Evolutionary conservation across 2,888 invertebrate genomes (phyloP), one percentile per base, ranked within the genome.

Genomic region (Dione juno): DNA sequence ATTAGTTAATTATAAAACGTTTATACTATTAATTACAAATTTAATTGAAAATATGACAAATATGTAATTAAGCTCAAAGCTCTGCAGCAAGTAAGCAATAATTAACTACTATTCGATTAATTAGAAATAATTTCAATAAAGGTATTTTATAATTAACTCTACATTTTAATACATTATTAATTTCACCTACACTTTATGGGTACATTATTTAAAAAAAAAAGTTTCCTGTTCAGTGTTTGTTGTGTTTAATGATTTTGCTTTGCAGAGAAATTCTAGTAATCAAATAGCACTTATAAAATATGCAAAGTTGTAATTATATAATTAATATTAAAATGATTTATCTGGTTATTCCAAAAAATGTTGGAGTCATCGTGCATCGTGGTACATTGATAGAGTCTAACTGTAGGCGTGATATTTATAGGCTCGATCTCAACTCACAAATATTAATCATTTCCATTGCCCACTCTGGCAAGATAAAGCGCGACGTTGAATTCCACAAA

Each of bases 11-110:
- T 54, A 10, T 37, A 11, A 37, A 54, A 54, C 14, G 3, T 14
- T 0, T 13, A 53, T n/a, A 37, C 10, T 5, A 37, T 54, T 37
- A 37, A 16, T n/a, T 37, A 54, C 3, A n/a, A 28, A 35, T 54
- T 54, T 37, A 54, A 37, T 54, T 54, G n/a, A 35, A 53, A 53
- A n/a, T 35, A n/a, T 54, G n/a, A 9, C 35, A 54, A 54, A 54
- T 35, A 54, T 54, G n/a, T 54, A 54, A 54, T 54, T 54, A 54
- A 54, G 37, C 54, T 5, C 48, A 1, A n/a, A 54, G 5, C 54
- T 54, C n/a, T 37, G 54, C 54, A 54, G 35, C 35, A 35, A 13
- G 54, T 16, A 37, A 54, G 54, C 54, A 54, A 37, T 54, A 54
- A 54, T 54, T 54, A 37, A 37, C 54, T 37, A 54, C 16, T n/a